These are phyloP conservation scores for Calosoma granatense DNA, from an alignment of 1,140 invertebrate genomes.

Conservation along the genomic window DNA sequence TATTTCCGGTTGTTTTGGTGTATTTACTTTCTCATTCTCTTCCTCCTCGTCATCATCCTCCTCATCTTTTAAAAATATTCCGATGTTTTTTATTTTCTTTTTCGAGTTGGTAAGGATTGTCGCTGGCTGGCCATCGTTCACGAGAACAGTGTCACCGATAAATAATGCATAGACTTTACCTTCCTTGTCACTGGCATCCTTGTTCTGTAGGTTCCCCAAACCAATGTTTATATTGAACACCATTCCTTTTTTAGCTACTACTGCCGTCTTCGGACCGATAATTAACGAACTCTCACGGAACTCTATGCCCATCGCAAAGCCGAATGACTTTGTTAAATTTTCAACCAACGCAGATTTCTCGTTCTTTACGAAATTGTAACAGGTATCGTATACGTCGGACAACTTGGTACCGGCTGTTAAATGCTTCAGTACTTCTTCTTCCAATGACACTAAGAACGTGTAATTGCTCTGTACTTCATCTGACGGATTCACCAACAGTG, in stretches of 20 bases:
- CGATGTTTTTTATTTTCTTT: constrained; percentile 93
- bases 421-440: constrained; percentile 84
- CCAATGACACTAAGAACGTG: constrained; percentile 82
- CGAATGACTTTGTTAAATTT: constrained; percentile 73
- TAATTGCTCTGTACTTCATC: constrained; percentile 77
- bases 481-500: constrained; percentile 93
- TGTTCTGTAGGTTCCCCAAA: constrained; percentile 78
- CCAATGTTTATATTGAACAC: constrained; percentile 95
- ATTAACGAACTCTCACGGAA: constrained; percentile 91
- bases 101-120: constrained; percentile 85
- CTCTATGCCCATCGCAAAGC: constrained; percentile 94
- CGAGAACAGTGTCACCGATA: constrained; percentile 92
- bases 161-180: constrained; percentile 91
- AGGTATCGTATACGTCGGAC: constrained; percentile 81
- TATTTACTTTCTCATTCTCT: constrained; percentile 57
- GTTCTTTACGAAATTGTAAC: constrained; percentile 72
- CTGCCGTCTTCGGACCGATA: constrained; percentile 81
- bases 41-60: constrained; percentile 75
- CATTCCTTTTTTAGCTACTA: constrained; percentile 86
- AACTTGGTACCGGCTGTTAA: constrained; percentile 76
- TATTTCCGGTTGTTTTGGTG: constrained; percentile 46
- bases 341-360: constrained; percentile 80
- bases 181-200: constrained; percentile 71
- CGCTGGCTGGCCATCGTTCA: constrained; percentile 78
- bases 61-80: constrained; percentile 92